Base-by-base conservation (phyloP, 2,113 vertebrate genomes). In the Grantiella picta region DNA sequence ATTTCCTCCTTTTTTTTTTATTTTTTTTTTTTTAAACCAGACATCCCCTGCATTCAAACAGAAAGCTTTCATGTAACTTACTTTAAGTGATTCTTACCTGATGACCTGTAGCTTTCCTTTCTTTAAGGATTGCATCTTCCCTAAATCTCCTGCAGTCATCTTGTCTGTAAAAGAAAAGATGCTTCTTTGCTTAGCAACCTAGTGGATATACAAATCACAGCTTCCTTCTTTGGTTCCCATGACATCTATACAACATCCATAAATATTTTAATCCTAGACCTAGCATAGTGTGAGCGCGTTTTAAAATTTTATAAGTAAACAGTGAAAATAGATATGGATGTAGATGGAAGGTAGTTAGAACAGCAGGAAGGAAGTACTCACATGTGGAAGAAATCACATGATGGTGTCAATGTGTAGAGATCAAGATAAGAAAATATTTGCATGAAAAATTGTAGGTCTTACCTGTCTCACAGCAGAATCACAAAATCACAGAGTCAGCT, bases 131-230 rank as follows among this genome's bases (percentile, higher is more conserved):
- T 50, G 9, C 24, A 79, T 75, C n/a, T 49, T 82, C 13, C 5
- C 7, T 72, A 57, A 81, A 83, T 68, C 54, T 90, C 33, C 10
- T 52, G 23, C 21, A 52, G 44, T 25, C 12, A 76, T 81, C 31
- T 8, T 23, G 44, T 52, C 44, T 52, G 12, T 57, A 77, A 81
- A 25, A 52, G 82, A 76, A 82, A 72, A 65, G 42, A 49, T 73
- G 36, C 11, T 82, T 63, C 61, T 95, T 93, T 95, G 59, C 78
- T 86, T 63, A 92, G 81, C 60, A 97, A 31, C 57, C 11, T 64
- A 24, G 28, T 78, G 13, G 23, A 45, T 65, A 89, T 33, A 94
- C 7, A 82, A 92, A 61, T 59, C 57, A 28, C 8, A 56, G 23
- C 23, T 66, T 94, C 18, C 31, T n/a, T 83, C 95, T 92, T 61